Evolutionary conservation across 2,888 invertebrate genomes (phyloP).

Genomic region (Dryobota labecula): DNA sequence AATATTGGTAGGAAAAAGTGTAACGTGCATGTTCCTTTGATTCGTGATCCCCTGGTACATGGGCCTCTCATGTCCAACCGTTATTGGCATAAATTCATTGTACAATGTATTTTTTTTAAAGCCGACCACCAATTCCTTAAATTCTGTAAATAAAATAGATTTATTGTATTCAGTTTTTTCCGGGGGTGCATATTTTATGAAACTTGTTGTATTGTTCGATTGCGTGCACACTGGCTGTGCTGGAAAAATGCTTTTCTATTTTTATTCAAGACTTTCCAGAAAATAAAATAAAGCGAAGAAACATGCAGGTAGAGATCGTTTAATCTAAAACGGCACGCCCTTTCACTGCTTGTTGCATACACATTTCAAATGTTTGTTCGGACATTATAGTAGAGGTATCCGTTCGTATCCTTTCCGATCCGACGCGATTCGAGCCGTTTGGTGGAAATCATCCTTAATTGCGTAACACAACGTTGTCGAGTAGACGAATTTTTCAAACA

Average conservation of each 20-base stretch:
- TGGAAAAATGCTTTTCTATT: not conserved
- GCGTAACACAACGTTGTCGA: too few relatives aligned
- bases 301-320: too few relatives aligned
- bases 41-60: constrained; percentile 3
- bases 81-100: not conserved
- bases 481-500: not conserved
- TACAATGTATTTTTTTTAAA: not conserved
- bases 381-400: too few relatives aligned
- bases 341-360: too few relatives aligned
- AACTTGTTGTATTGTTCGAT: constrained; percentile 11
- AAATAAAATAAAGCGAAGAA: not conserved
- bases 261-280: not conserved
- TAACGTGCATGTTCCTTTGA: not conserved
- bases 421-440: too few relatives aligned
- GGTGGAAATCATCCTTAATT: too few relatives aligned
- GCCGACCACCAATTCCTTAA: not conserved
- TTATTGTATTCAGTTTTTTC: constrained; percentile 7
- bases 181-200: constrained; percentile 21
- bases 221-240: constrained; percentile 16
- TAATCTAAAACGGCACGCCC: too few relatives aligned
- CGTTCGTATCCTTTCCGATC: too few relatives aligned
- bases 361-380: too few relatives aligned
- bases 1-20: not conserved
- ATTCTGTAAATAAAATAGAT: constrained; percentile 12
- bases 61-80: constrained; percentile 10